These are phyloP conservation scores for Sardina pilchardus DNA, from an alignment of 2,113 vertebrate species.

Conservation along the genomic window DNA sequence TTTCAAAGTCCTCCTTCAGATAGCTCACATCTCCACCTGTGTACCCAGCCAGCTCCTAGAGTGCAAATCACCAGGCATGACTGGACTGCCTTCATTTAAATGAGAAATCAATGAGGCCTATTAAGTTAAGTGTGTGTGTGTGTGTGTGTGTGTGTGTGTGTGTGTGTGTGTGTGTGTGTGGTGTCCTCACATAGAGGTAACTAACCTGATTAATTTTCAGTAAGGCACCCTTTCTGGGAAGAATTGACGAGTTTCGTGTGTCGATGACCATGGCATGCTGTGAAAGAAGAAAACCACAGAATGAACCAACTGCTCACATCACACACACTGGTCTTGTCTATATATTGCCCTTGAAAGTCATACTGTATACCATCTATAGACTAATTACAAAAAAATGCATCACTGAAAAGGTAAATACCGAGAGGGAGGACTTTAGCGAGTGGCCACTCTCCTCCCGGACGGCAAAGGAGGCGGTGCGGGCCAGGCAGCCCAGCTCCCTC, in stretches of 20 bases:
- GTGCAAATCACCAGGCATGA: conserved; percentile 1
- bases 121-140: background rate
- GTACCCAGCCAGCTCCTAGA: conserved; percentile 92
- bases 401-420: conserved; percentile 69
- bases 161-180: background rate
- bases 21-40: conserved; percentile 91
- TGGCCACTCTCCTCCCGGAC: conserved; percentile 94
- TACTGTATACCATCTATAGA: background rate
- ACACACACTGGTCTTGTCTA: background rate
- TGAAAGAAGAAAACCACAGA: conserved; percentile 6
- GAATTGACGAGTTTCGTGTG: conserved; percentile 89
- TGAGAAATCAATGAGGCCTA: no score
- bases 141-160: background rate
- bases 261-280: conserved; percentile 96
- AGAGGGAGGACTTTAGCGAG: conserved; percentile 92
- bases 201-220: conserved; percentile 94
- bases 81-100: no score
- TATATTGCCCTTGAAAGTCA: background rate
- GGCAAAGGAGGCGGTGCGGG: conserved; percentile 88
- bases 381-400: background rate
- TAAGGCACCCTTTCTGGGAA: conserved; percentile 85
- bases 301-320: background rate
- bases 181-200: background rate
- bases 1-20: conserved; percentile 94
- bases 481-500: conserved; percentile 91